phyloP scores from a whole-genome alignment of 2,113 vertebrate species.

The Aythya baeri region DNA sequence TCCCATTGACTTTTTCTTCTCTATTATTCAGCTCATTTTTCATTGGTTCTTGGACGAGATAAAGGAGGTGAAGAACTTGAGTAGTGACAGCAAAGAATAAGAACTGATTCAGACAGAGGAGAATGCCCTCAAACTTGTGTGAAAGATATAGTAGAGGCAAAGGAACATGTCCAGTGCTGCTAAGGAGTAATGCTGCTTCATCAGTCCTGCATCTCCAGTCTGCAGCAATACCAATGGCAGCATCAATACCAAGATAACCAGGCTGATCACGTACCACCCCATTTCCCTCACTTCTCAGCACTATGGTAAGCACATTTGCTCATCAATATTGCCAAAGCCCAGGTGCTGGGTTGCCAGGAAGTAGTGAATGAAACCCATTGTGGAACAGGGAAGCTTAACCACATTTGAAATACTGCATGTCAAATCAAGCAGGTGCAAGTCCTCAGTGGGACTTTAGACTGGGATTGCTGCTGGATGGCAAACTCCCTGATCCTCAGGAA shows the following conservation, averaged over 20 bases:
- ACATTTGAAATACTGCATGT: not conserved
- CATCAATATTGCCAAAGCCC: not conserved
- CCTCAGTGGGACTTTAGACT: not conserved
- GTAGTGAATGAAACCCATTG: not conserved
- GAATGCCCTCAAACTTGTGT: not conserved
- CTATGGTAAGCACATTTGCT: not conserved
- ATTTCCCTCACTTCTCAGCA: not conserved
- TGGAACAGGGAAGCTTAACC: not conserved
- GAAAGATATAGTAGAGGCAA: not conserved
- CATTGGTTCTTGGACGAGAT: not conserved
- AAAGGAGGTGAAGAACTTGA: not conserved
- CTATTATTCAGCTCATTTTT: not conserved
- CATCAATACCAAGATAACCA: not conserved
- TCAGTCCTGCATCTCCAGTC: not conserved
- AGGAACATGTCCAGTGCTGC: not conserved
- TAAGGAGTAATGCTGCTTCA: not conserved
- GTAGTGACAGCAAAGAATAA: not conserved
- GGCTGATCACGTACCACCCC: not conserved
- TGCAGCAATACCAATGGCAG: not conserved
- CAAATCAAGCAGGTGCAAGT: not conserved
- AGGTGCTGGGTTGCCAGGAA: not conserved
- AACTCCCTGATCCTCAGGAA: not conserved
- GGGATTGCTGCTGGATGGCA: not conserved
- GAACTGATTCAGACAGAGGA: not conserved
- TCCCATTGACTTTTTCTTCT: not conserved